phyloP scores from a whole-genome alignment of 2,797 vertebrate genomes.

The Propithecus perrieri region DNA sequence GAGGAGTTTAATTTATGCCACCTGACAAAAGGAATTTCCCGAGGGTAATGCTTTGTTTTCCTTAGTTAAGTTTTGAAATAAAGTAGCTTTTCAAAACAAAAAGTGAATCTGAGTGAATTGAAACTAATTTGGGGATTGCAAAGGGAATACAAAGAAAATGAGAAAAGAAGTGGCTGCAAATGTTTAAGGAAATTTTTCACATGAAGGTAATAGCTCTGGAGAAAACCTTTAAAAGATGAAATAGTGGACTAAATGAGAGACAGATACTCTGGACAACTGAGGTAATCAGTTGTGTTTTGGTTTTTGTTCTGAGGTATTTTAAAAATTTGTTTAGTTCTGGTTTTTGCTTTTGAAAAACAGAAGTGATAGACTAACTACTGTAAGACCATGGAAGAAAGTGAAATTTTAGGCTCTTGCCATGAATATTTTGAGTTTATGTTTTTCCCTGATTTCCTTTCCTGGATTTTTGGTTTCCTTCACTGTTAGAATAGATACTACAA shows the following conservation, averaged over 20 bases:
- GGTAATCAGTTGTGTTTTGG: neutral
- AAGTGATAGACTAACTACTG: neutral
- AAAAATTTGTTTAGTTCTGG: constrained; percentile 12
- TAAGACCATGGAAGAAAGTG: neutral
- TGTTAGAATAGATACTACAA: neutral
- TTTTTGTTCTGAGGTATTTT: neutral
- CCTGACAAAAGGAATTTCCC: neutral
- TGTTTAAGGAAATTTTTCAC: neutral
- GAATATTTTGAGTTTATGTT: neutral
- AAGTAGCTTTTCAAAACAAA: constrained; percentile 24
- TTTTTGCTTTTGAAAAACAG: neutral
- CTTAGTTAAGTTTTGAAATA: neutral
- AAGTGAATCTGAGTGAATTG: neutral
- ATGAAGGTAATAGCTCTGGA: neutral
- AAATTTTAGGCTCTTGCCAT: neutral
- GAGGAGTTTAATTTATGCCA: neutral
- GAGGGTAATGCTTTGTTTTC: neutral
- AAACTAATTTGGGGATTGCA: neutral
- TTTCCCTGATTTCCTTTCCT: neutral
- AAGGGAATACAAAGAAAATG: neutral
- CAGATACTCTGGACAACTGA: neutral
- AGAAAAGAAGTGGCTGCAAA: neutral
- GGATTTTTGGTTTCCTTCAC: constrained; percentile 18
- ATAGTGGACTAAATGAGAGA: neutral
- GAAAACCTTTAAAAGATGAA: neutral